phyloP scores from a whole-genome alignment of 2,113 vertebrate species.

The Apteryx mantelli region DNA sequence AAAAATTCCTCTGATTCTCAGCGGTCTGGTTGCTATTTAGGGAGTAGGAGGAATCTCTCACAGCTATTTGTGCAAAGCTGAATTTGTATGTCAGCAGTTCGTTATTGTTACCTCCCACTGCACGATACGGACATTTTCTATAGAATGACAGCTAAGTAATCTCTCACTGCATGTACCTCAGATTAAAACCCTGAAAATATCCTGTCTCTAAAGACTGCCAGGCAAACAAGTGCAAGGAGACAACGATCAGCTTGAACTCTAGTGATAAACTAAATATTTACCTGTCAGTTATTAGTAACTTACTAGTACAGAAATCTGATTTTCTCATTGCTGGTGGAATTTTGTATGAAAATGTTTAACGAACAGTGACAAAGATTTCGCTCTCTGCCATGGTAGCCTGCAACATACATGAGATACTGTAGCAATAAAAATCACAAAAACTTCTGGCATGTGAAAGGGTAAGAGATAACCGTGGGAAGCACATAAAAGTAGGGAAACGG shows the following conservation, averaged over 20 bases:
- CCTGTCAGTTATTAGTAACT: background rate
- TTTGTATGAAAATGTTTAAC: background rate
- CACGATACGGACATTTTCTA: background rate
- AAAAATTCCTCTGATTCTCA: rapidly evolving
- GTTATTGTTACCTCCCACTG: background rate
- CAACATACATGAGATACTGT: background rate
- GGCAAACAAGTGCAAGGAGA: background rate
- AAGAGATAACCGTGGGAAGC: background rate
- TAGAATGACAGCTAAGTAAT: background rate
- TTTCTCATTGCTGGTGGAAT: background rate
- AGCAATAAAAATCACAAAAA: background rate
- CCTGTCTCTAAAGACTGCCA: background rate
- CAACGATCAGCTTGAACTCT: background rate
- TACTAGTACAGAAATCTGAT: background rate
- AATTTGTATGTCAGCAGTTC: background rate
- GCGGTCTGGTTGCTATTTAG: rapidly evolving
- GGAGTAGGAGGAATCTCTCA: background rate
- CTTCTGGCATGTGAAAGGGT: background rate
- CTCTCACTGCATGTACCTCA: background rate
- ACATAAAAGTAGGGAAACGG: background rate
- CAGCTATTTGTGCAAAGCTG: background rate
- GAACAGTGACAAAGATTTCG: background rate
- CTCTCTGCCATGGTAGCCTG: background rate
- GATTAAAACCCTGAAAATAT: background rate
- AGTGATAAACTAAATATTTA: background rate